phyloP scores from a whole-genome alignment of 2,113 vertebrate genomes.

The Ciconia stormi region DNA sequence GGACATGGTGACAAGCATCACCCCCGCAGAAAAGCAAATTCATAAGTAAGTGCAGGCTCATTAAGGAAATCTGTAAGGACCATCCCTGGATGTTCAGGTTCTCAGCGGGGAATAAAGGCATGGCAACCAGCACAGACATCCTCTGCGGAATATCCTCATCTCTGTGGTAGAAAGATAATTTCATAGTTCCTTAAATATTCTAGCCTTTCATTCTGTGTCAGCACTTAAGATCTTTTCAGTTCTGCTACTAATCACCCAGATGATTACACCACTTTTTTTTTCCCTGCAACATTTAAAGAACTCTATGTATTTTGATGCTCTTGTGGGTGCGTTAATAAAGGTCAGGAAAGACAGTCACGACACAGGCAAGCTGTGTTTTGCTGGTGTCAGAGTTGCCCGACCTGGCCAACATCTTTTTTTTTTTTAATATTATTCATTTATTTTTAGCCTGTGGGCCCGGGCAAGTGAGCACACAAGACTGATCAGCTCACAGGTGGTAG shows the following conservation, averaged over 20 bases:
- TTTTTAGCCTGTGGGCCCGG: background rate
- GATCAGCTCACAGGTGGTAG: accelerated
- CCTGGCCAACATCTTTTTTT: background rate
- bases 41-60: constrained; percentile 14
- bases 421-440: background rate
- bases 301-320: background rate
- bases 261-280: background rate
- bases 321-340: background rate
- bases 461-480: background rate
- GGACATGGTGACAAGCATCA: background rate
- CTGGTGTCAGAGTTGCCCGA: background rate
- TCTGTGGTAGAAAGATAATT: background rate
- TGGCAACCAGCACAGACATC: background rate
- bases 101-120: constrained; percentile 8
- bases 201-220: background rate
- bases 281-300: background rate
- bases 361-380: background rate
- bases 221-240: background rate
- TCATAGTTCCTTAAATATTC: background rate
- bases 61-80: constrained; percentile 48
- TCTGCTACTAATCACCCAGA: background rate
- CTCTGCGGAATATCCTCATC: background rate
- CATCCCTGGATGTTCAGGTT: background rate
- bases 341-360: background rate
- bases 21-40: constrained; percentile 18